These are phyloP conservation scores for Sphaeridia pumilis DNA, from an alignment of 2,888 invertebrate genomes.

Conservation along the genomic window DNA sequence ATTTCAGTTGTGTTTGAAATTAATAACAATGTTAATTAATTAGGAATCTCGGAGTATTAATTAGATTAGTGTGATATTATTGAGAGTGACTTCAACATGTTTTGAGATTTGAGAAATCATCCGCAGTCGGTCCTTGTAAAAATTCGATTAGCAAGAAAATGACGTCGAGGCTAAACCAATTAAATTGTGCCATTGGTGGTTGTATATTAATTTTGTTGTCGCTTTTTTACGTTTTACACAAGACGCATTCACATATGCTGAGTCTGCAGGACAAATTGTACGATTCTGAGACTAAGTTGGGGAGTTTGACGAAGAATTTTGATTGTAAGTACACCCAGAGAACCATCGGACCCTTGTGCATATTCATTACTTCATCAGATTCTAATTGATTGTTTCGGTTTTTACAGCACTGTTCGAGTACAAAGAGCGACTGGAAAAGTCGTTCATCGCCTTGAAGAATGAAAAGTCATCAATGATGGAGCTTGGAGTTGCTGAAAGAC, in stretches of 20 bases:
- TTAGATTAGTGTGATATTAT: too few relatives aligned
- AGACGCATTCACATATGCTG: constrained; percentile 25
- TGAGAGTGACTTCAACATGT: too few relatives aligned
- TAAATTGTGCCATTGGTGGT: constrained; percentile 24
- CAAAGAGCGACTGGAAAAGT: constrained; percentile 31
- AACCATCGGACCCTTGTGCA: too few relatives aligned
- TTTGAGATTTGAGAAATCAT: too few relatives aligned
- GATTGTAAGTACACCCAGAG: constrained; percentile 34
- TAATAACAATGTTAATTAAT: too few relatives aligned
- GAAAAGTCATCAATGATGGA: constrained; percentile 22
- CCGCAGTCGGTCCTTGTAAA: too few relatives aligned
- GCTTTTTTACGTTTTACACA: constrained; percentile 23
- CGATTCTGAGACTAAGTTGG: constrained; percentile 19
- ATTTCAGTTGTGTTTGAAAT: too few relatives aligned
- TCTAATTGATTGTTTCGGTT: too few relatives aligned
- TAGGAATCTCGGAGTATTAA: too few relatives aligned
- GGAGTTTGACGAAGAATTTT: constrained; percentile 24
- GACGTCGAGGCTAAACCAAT: constrained; percentile 23
- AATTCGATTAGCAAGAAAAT: too few relatives aligned
- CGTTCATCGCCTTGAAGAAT: constrained; percentile 26
- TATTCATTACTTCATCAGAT: too few relatives aligned
- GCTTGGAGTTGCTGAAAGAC: constrained; percentile 19
- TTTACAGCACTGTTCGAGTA: constrained; percentile 29
- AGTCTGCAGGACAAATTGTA: constrained; percentile 14
- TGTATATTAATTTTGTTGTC: constrained; percentile 22